Conservation (phyloP, 37 sponge, comb jelly and placozoan species). For the Aphrocallistes beatrix region DNA sequence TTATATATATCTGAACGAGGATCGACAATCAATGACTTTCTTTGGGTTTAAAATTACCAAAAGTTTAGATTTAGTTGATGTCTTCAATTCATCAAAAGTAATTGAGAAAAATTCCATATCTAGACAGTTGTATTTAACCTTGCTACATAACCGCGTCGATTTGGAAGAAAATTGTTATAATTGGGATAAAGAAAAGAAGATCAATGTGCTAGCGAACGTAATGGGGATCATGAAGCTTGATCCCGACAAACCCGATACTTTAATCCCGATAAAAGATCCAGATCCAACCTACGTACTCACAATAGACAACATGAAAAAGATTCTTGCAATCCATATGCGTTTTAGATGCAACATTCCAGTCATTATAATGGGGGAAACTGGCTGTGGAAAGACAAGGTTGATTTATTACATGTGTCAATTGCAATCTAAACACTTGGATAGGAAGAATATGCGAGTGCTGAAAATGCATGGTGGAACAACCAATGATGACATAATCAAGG, state of each 20-base stretch:
- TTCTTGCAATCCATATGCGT: constrained; percentile 34
- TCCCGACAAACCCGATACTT: not conserved
- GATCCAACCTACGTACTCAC: not conserved
- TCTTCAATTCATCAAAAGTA: constrained; percentile 1
- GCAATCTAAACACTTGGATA: not conserved
- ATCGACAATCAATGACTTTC: constrained; percentile 57
- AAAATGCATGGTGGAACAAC: not conserved
- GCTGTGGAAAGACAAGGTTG: constrained; percentile 40
- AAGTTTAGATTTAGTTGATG: not conserved
- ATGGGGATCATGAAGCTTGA: not conserved
- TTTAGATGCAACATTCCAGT: constrained; percentile 40
- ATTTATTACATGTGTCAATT: constrained; percentile 25
- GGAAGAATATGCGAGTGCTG: not conserved
- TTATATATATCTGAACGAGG: constrained; percentile 83
- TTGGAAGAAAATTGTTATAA: not conserved
- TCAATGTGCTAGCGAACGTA: not conserved
- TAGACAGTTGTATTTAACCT: not conserved
- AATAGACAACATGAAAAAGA: not conserved
- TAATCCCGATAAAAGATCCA: not conserved
- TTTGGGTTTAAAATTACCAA: constrained; percentile 49
- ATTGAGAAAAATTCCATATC: constrained; percentile 28
- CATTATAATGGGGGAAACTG: constrained; percentile 46
- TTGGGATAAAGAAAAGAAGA: not conserved
- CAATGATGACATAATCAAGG: not conserved
- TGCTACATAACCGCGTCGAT: not conserved